phyloP scores from a whole-genome alignment of 2,113 vertebrate genomes.

The Paracanthobrama guichenoti region DNA sequence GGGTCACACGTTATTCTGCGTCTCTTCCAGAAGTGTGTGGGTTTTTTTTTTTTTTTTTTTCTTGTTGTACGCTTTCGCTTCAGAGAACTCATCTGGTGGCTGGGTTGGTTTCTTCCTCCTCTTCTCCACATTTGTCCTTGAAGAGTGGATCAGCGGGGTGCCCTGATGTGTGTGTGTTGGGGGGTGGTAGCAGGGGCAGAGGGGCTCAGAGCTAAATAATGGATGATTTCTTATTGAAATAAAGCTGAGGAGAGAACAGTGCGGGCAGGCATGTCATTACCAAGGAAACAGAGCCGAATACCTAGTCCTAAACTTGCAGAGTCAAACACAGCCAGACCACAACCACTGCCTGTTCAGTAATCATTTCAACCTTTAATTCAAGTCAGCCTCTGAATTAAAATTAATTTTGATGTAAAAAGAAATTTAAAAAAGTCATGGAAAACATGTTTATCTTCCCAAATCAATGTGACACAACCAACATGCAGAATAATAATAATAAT shows the following conservation, averaged over 20 bases:
- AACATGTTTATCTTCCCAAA: too few relatives aligned
- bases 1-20: conserved; percentile 69
- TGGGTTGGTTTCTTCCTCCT: conserved; percentile 68
- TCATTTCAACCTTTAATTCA: too few relatives aligned
- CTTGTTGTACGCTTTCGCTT: conserved; percentile 55
- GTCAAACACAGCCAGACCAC: conserved; percentile 52
- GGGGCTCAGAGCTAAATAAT: conserved; percentile 76
- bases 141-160: conserved; percentile 74
- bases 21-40: conserved; percentile 56
- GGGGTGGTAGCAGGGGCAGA: conserved; percentile 26
- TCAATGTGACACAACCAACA: too few relatives aligned
- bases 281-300: conserved; percentile 60
- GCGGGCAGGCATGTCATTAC: conserved; percentile 65
- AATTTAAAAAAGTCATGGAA: too few relatives aligned
- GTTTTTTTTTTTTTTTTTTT: background rate
- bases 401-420: too few relatives aligned
- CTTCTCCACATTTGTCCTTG: conserved; percentile 75
- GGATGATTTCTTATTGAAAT: conserved; percentile 77
- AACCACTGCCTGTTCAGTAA: conserved; percentile 24
- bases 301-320: conserved; percentile 57
- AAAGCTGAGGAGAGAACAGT: conserved; percentile 60
- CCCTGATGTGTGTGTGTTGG: conserved; percentile 60
- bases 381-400: too few relatives aligned
- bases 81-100: conserved; percentile 67
- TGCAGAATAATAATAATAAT: too few relatives aligned